A percentile compares a stretch with the other conserved stretches of the same genome.
Evolutionary conservation across 2,888 invertebrate genomes (phyloP).

Genomic region (Hyposoter dolosus): DNA sequence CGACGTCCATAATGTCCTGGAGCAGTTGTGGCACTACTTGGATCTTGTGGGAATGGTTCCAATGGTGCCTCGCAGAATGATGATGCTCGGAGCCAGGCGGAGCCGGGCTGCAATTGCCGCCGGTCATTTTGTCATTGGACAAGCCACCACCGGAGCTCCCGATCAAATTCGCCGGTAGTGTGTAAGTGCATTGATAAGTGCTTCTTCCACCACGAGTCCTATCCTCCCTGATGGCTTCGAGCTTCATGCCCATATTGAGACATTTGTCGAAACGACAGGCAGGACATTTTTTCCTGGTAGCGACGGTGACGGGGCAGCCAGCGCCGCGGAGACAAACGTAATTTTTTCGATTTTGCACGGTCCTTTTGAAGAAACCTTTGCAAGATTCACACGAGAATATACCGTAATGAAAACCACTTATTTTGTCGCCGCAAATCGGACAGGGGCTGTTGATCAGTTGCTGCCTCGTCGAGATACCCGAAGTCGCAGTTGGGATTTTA

Average conservation of each 20-base stretch:
- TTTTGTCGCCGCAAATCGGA: slow-evolving; percentile 97
- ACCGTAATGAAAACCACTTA: slow-evolving; percentile 98
- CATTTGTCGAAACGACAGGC: slow-evolving; percentile 99
- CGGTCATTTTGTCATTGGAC: slow-evolving; percentile 83
- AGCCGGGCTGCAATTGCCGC: slow-evolving; percentile 82
- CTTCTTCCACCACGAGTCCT: slow-evolving; percentile 97
- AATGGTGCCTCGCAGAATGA: slow-evolving; percentile 81
- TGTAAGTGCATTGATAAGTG: slow-evolving; percentile 97
- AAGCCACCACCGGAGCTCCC: slow-evolving; percentile 86
- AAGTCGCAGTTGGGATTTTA: slow-evolving; percentile 86
- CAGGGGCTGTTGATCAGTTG: slow-evolving; percentile 97
- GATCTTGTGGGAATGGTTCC: slow-evolving; percentile 82
- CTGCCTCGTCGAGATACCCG: slow-evolving; percentile 93
- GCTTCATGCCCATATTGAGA: slow-evolving; percentile 97
- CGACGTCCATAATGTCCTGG: slow-evolving; percentile 98
- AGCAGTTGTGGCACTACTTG: slow-evolving; percentile 83
- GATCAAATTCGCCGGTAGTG: slow-evolving; percentile 89
- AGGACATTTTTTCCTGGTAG: slow-evolving; percentile 98
- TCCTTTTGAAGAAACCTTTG: slow-evolving; percentile 99
- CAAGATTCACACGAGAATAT: slow-evolving; percentile 99
- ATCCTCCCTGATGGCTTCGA: slow-evolving; percentile 98
- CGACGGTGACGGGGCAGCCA: slow-evolving; percentile 96
- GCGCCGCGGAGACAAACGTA: slow-evolving; percentile 97
- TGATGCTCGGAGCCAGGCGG: slow-evolving; percentile 81
- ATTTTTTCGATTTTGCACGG: slow-evolving; percentile 99